Percentiles rank a stretch among this genome's conserved stretches.
Evolutionary conservation across 2,797 vertebrate species (phyloP).

Genomic region (Masticophis lateralis): DNA sequence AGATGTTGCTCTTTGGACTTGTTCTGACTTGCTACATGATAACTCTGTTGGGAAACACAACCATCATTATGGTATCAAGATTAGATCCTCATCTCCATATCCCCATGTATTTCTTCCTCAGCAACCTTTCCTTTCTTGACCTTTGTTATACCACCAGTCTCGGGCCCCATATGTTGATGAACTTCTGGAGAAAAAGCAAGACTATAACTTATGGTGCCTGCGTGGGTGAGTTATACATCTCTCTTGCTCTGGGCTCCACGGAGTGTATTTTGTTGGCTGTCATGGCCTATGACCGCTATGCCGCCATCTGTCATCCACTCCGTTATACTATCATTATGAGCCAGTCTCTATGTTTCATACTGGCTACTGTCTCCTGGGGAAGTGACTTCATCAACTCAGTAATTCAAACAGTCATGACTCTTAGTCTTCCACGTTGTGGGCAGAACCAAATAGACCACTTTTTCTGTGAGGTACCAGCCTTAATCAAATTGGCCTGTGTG

Average conservation of each 20-base stretch:
- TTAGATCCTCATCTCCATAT: slow-evolving; percentile 38
- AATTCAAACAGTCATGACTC: slow-evolving; percentile 27
- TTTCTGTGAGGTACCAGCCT: slow-evolving; percentile 43
- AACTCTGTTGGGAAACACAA: slow-evolving; percentile 26
- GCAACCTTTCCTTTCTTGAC: slow-evolving; percentile 52
- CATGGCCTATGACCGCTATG: slow-evolving; percentile 41
- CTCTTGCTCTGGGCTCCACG: slow-evolving; percentile 28
- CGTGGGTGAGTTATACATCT: slow-evolving; percentile 38
- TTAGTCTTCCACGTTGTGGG: slow-evolving; percentile 38
- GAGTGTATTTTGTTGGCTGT: slow-evolving; percentile 39
- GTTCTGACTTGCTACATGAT: slow-evolving; percentile 37
- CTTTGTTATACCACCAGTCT: slow-evolving; percentile 36
- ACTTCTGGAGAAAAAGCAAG: slow-evolving; percentile 39
- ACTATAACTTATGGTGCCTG: slow-evolving; percentile 23
- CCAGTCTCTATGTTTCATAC: slow-evolving; percentile 20
- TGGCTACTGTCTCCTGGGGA: slow-evolving; percentile 32
- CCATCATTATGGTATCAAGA: slow-evolving; percentile 40
- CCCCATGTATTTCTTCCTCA: slow-evolving; percentile 53
- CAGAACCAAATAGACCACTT: slow-evolving; percentile 37
- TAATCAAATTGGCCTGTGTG: slow-evolving; percentile 43
- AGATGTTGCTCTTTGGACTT: slow-evolving; percentile 22
- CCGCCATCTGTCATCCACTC: slow-evolving; percentile 33
- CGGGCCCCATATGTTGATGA: slow-evolving; percentile 39
- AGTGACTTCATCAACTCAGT: slow-evolving; percentile 13
- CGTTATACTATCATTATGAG: slow-evolving; percentile 27